Base-by-base conservation (phyloP, 2,113 vertebrate species). In the Candoia aspera region DNA sequence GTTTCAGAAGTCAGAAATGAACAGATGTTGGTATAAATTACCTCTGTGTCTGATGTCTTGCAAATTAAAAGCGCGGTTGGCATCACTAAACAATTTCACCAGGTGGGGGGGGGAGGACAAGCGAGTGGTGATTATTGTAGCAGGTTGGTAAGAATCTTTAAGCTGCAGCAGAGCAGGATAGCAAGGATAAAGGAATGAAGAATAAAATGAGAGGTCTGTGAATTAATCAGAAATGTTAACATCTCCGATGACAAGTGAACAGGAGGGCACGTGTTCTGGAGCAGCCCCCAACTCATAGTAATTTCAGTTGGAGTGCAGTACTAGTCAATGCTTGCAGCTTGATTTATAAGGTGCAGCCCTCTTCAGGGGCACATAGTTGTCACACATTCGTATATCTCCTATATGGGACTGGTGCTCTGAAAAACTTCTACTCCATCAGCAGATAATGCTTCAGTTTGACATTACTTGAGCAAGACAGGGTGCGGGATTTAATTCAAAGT, bases 11-110 rank as follows among this genome's bases (percentile, higher is more conserved):
- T 98, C 97, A 98, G 97, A 98, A 98, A 98, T 97, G 98, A 99
- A 98, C 98, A 99, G 98, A 98, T 98, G 99, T 99, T 99, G 97
- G 98, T 98, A 98, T 98, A 98, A 98, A 99, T 99, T 98, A 98
- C 98, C 97, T 98, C 97, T 97, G 97, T 95, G 97, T 98, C 98
- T 98, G 98, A 98, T 98, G 97, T 97, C 98, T 98, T 97, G 97
- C 98, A 98, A 98, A 99, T 99, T 98, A 98, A 99, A 99, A 98
- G 98, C 98, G 97, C 98, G 97, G 97, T 98, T 98, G 98, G 98
- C 98, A 99, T 99, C 97, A 95, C 97, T 98, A 98, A 99, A 97
- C 97, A 98, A 97, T 97, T 96, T 97, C 94, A 96, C 95, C 96
- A 96, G 97, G 97, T 96, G 87, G 96, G 94, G 91, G 91, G 91